Percentiles rank a stretch among this genome's conserved stretches.
Conservation (phyloP, 2,888 invertebrate genomes). For the Megastigmus dorsalis region DNA sequence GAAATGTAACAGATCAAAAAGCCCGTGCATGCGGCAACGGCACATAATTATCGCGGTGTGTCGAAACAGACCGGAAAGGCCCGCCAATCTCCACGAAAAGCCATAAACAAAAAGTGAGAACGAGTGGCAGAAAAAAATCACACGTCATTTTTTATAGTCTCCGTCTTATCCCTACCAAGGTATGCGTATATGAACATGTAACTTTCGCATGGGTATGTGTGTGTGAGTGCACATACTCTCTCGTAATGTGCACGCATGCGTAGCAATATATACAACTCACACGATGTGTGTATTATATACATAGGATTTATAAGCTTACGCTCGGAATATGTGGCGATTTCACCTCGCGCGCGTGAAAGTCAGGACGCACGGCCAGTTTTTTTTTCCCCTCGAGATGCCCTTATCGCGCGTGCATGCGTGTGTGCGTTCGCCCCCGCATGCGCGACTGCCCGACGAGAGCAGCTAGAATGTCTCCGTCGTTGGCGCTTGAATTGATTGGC, state of each 20-base stretch:
- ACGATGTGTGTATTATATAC: slow-evolving; percentile 11
- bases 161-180: no score
- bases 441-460: no score
- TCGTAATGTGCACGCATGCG: slow-evolving; percentile 37
- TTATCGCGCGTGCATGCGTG: no score
- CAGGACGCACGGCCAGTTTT: slow-evolving; percentile 54
- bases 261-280: slow-evolving; percentile 15
- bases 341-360: slow-evolving; percentile 65
- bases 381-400: background rate
- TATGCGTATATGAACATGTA: no score
- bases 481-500: no score
- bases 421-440: no score
- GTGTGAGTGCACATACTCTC: no score
- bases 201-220: no score
- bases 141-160: background rate
- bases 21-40: no score
- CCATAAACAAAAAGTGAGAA: background rate
- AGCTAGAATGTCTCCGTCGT: no score
- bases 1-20: no score
- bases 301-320: background rate
- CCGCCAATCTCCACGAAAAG: slow-evolving; percentile 22
- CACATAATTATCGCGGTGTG: no score
- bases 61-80: slow-evolving; percentile 9
- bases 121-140: background rate
- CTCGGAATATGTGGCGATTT: slow-evolving; percentile 58